These are phyloP conservation scores for Hybos culiciformis DNA, from an alignment of 2,888 invertebrate genomes.

Conservation along the genomic window DNA sequence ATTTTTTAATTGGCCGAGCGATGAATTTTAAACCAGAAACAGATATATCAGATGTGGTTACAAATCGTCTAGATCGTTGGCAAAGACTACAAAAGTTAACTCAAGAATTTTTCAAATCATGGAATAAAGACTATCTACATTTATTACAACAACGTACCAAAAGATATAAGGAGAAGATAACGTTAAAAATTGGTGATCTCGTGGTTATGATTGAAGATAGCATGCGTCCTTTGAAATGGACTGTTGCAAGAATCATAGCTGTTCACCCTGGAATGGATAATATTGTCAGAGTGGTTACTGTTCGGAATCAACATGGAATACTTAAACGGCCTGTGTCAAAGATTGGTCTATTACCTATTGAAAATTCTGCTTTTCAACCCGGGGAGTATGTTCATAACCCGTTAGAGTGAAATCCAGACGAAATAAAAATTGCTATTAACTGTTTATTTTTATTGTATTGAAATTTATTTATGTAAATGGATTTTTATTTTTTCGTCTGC, in stretches of 20 bases:
- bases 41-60: not conserved
- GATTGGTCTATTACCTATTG: too few relatives aligned
- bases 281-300: not conserved
- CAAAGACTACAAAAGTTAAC: too few relatives aligned
- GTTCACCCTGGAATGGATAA: not conserved
- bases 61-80: not conserved
- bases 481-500: too few relatives aligned
- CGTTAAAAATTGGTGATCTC: not conserved
- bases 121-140: not conserved
- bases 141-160: not conserved
- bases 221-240: not conserved
- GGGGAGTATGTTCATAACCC: too few relatives aligned
- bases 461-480: too few relatives aligned
- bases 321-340: not conserved
- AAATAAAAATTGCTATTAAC: too few relatives aligned
- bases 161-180: not conserved
- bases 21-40: not conserved
- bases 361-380: too few relatives aligned
- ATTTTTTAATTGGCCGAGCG: not conserved
- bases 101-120: not conserved
- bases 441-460: too few relatives aligned
- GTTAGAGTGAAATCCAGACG: too few relatives aligned
- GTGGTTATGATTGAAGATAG: not conserved
- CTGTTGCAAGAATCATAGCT: not conserved
- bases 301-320: not conserved